Conservation (phyloP, 2,113 vertebrate genomes). For the Sporophila hypoxantha region DNA sequence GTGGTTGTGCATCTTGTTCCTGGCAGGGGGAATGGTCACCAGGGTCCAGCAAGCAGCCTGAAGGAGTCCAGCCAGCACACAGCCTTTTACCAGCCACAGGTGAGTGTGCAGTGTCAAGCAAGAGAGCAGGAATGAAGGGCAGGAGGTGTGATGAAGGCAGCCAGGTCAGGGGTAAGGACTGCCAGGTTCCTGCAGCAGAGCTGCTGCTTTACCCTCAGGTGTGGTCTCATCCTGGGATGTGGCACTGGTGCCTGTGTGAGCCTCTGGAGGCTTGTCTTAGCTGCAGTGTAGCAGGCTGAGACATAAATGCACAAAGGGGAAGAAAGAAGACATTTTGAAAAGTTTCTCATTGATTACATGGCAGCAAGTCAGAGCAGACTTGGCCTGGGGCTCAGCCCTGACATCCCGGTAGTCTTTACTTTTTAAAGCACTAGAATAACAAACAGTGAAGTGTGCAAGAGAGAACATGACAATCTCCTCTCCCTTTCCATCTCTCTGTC, state of each 20-base stretch:
- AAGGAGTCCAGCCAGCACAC: not conserved
- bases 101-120: not conserved
- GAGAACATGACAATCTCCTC: not conserved
- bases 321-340: not conserved
- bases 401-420: not conserved
- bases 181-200: fast-evolving
- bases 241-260: not conserved
- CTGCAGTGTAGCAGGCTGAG: not conserved
- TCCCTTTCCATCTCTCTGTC: not conserved
- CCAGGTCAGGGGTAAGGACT: not conserved
- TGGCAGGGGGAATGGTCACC: not conserved
- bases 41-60: not conserved
- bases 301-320: not conserved
- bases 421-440: not conserved
- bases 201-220: not conserved
- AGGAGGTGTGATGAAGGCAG: not conserved
- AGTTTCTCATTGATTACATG: not conserved
- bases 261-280: not conserved
- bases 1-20: not conserved
- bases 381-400: not conserved
- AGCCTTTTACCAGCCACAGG: not conserved
- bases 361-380: not conserved
- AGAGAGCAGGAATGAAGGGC: not conserved
- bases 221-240: not conserved
- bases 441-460: not conserved